phyloP scores from a whole-genome alignment of 2,888 invertebrate genomes.

The Tiphia femorata region DNA sequence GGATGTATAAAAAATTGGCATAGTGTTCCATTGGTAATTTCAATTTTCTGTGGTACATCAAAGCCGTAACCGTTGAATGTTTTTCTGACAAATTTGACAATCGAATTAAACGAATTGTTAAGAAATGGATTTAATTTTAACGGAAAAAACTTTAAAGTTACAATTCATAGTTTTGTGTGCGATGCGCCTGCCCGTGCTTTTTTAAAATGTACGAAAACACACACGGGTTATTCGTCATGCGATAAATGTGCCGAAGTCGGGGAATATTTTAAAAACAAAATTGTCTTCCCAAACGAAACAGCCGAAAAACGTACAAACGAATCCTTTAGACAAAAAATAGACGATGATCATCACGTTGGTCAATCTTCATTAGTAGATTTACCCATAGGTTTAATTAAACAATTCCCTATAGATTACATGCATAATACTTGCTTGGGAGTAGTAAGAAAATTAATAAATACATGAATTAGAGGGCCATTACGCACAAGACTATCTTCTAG shows the following conservation, averaged over 20 bases:
- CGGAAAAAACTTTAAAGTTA: too few relatives aligned
- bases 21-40: too few relatives aligned
- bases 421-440: constrained; percentile 6
- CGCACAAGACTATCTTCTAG: not conserved
- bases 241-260: constrained; percentile 3
- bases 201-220: constrained; percentile 7
- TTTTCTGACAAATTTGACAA: too few relatives aligned
- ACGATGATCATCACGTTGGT: not conserved
- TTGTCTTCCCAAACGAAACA: not conserved
- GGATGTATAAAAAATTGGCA: too few relatives aligned
- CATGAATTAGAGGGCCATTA: not conserved
- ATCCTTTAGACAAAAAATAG: constrained; percentile 1
- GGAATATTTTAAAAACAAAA: not conserved
- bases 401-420: constrained; percentile 2
- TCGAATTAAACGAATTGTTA: too few relatives aligned
- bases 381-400: constrained; percentile 4
- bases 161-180: too few relatives aligned
- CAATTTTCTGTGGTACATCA: too few relatives aligned
- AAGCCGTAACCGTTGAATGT: too few relatives aligned
- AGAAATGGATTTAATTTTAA: too few relatives aligned
- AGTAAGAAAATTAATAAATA: not conserved
- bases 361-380: not conserved
- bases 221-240: constrained; percentile 10
- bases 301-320: not conserved
- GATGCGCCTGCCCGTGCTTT: constrained; percentile 12